Evolutionary conservation across 1,140 invertebrate species (phyloP), one percentile per base, ranked within the genome.

Genomic region (Hesperophylax magnus): DNA sequence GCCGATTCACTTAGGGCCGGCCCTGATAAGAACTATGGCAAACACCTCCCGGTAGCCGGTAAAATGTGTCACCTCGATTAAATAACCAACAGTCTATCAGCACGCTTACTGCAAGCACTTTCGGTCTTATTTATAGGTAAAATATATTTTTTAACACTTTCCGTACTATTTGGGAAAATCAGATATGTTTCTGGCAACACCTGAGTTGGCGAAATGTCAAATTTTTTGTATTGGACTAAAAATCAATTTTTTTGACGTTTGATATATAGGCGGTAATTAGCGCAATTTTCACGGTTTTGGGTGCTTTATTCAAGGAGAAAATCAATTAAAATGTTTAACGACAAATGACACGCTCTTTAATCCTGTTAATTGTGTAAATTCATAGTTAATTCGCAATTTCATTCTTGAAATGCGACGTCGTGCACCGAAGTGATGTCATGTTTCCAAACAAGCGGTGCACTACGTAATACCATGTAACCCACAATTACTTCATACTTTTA

Each of bases 191-290:
- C 8, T 77, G 74, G 79, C 74, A 81, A 81, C 75, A 81, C 79
- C 8, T 17, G 39, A 77, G n/a, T 81, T 81, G 79, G 79, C 74
- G 74, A 81, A 81, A 81, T 81, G 79, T 81, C 79, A 81, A 34
- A 81, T 69, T 77, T 81, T 81, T 77, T 81, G 47, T 76, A 53
- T 74, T 47, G 39, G 53, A 60, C 61, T 71, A 81, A 81, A 81
- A 81, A 81, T 81, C 79, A 77, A 81, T 81, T 77, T 81, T 81
- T 77, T 81, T 81, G 79, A 80, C 78, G 78, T 80, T 81, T 77
- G 53, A 67, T 69, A 56, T 69, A 78, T 76, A 69, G 63, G 77
- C 65, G 53, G 61, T 78, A 78, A 78, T 77, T 77, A 77, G 72
- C 56, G 72, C 18, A 76, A 60, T 76, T 60, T 11, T 18, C 18